Evolutionary conservation across 2,888 invertebrate genomes (phyloP), one percentile per base, ranked within the genome.

Genomic region (Nemapogon koenigi): DNA sequence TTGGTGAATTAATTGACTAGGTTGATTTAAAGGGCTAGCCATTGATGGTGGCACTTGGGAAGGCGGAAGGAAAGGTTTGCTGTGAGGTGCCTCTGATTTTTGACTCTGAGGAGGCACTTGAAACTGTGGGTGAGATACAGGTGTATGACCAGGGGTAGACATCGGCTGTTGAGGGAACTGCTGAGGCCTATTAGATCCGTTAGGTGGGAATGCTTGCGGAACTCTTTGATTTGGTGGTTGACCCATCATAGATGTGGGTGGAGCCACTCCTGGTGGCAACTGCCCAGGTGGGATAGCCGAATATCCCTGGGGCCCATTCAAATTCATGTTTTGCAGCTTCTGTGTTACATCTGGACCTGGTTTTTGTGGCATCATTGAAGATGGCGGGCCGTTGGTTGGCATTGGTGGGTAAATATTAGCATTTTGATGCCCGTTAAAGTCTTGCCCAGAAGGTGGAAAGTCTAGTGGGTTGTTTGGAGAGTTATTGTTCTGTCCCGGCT

Each of bases 401-500:
- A 63, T 55, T 41, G 69, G 71, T 31, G 49, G 59, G 41, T 63
- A 75, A 10, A 59, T 51, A 37, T 73, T 78, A 1, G 75, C 60
- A 45, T 73, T 75, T 38, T 67, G 71, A 22, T 68, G 57, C 35
- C 76, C 75, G 19, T 76, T 75, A 43, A 50, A 67, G 40, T 78
- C 76, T 51, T 73, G 70, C 3, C 56, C 50, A 7, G 70, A 67
- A 10, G 68, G 68, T 2, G 29, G 38, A 49, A 54, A 71, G 39
- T 54, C 51, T 16, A 69, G 48, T 1, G 75, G 72, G 46, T 76
- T 76, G 39, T 37, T 57, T 27, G 75, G 76, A 42, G 67, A 57
- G 50, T 78, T 78, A 43, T 79, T 79, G 43, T 75, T 78, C 47
- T 69, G 72, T 39, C 79, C 79, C 17, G 75, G 73, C 15, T 75